Conservation (phyloP, 2,888 invertebrate species). For the Taphrorychus bicolor region DNA sequence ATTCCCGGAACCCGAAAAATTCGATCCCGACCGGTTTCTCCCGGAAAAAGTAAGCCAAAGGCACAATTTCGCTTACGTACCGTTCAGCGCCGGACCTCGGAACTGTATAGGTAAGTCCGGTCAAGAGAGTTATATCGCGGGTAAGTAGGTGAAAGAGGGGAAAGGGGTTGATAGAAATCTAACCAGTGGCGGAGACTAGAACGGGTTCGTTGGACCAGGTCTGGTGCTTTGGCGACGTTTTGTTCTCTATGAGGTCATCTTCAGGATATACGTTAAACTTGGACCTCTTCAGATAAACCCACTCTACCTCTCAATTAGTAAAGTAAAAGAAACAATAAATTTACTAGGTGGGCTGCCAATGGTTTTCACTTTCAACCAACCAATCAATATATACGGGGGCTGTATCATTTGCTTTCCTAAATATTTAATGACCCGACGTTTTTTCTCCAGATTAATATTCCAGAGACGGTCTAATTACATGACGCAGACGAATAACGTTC, state of each 20-base stretch:
- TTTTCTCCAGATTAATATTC: not conserved
- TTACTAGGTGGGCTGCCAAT: not conserved
- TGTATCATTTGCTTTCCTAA: not conserved
- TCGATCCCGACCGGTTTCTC: conserved; percentile 60
- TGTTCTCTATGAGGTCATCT: too few relatives aligned
- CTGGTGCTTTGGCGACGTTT: too few relatives aligned
- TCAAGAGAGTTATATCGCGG: not conserved
- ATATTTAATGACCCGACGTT: not conserved
- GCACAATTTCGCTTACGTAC: conserved; percentile 59
- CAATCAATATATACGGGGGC: not conserved
- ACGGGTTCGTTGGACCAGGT: too few relatives aligned
- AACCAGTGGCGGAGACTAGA: conserved; percentile 16
- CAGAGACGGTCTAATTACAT: not conserved
- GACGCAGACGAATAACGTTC: too few relatives aligned
- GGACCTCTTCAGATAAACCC: too few relatives aligned
- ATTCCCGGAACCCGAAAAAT: conserved; percentile 62
- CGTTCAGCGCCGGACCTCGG: conserved; percentile 61
- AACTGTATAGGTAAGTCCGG: conserved; percentile 56
- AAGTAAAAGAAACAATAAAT: not conserved
- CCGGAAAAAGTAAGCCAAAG: conserved; percentile 55
- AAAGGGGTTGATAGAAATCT: not conserved
- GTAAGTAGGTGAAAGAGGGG: conserved; percentile 3
- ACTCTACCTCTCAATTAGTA: too few relatives aligned
- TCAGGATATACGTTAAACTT: too few relatives aligned
- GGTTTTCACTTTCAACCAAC: not conserved